Percentiles rank a stretch among this genome's conserved stretches.
Conservation (phyloP, 2,888 invertebrate species). For the Proisotoma minuta region DNA sequence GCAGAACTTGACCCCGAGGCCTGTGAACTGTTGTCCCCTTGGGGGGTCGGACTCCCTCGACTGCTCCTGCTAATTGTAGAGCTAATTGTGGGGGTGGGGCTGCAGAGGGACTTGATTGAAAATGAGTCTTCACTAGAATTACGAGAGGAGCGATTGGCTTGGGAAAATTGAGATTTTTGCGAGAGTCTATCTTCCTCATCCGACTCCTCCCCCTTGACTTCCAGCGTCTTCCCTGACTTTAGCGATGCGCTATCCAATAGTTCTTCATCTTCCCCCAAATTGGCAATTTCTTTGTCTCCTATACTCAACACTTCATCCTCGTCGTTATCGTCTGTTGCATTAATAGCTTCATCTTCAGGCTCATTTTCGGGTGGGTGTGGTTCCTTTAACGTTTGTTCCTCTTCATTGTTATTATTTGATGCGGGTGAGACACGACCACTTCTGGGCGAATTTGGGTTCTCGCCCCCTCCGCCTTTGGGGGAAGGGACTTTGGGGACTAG, state of each 20-base stretch:
- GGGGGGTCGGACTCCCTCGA: constrained; percentile 30
- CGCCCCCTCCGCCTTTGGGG: constrained; percentile 31
- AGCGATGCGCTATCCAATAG: constrained; percentile 7
- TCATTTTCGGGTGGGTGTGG: constrained; percentile 37
- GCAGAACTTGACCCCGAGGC: constrained; percentile 2
- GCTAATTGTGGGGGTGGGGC: constrained; percentile 23
- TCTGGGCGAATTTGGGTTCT: constrained; percentile 34
- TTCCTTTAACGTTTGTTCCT: constrained; percentile 15
- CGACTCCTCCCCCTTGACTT: constrained; percentile 12
- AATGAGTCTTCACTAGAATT: constrained; percentile 24
- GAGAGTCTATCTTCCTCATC: constrained; percentile 2
- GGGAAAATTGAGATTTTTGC: constrained; percentile 2
- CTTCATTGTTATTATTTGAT: neutral
- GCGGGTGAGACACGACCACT: too few relatives aligned
- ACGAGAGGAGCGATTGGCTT: neutral
- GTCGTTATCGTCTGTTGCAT: constrained; percentile 27
- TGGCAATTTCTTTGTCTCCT: constrained; percentile 39
- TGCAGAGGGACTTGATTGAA: constrained; percentile 26
- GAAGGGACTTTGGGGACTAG: constrained; percentile 25
- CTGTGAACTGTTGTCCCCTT: constrained; percentile 14
- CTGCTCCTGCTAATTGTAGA: constrained; percentile 25
- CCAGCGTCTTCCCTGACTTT: constrained; percentile 1
- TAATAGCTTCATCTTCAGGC: constrained; percentile 29
- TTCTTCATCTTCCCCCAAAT: neutral
- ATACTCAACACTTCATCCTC: constrained; percentile 47